These are phyloP conservation scores for Cnemophilus loriae DNA, from an alignment of 2,113 vertebrate species.

Conservation along the genomic window DNA sequence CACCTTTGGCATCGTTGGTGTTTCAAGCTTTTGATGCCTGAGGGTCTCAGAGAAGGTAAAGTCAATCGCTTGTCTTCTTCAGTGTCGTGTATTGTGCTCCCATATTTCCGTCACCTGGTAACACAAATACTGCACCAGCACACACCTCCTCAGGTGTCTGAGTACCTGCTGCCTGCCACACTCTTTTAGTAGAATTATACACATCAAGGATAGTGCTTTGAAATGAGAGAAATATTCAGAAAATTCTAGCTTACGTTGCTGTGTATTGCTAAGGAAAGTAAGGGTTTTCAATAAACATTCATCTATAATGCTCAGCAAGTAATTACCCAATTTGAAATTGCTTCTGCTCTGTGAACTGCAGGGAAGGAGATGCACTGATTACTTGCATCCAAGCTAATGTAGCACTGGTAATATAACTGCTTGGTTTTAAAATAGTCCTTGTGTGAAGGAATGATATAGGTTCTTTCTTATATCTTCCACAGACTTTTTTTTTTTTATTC, in stretches of 20 bases:
- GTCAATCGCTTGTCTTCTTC: neutral
- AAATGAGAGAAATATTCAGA: neutral
- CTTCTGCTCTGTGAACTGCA: neutral
- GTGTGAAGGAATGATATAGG: neutral
- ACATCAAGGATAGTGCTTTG: neutral
- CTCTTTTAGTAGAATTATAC: neutral
- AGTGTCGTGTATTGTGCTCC: accelerated
- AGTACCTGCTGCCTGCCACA: neutral
- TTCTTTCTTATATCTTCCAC: neutral
- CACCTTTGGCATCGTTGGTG: neutral
- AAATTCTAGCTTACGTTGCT: neutral
- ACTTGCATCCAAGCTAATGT: neutral
- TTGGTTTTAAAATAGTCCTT: neutral
- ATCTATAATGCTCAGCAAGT: neutral
- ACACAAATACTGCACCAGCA: neutral
- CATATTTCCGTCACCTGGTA: neutral
- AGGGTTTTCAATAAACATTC: neutral
- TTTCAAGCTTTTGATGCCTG: neutral
- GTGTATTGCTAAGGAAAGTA: neutral
- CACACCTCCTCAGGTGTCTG: neutral
- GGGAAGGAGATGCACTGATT: neutral
- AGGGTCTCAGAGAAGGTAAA: neutral
- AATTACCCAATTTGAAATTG: neutral
- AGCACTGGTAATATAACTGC: neutral
- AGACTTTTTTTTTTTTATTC: neutral